These are phyloP conservation scores for Dromius quadrimaculatus DNA, from an alignment of 2,888 invertebrate species.

Conservation along the genomic window DNA sequence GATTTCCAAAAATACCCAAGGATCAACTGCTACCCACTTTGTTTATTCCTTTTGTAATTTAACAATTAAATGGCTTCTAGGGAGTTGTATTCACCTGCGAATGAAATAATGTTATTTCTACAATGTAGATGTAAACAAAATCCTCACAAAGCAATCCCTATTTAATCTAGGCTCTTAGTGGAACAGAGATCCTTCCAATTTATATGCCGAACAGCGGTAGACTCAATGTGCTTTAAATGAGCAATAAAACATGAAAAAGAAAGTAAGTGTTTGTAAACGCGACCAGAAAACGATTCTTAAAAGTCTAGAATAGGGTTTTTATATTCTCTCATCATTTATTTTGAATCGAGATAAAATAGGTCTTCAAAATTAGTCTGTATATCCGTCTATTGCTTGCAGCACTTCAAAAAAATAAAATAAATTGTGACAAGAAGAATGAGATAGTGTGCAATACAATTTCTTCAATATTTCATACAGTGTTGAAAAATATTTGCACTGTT, in stretches of 20 bases:
- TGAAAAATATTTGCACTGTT: neutral
- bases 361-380: too few species aligned
- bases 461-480: neutral
- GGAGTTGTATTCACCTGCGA: neutral
- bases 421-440: too few species aligned
- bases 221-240: constrained; percentile 4
- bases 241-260: neutral
- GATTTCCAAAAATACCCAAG: too few species aligned
- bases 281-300: neutral
- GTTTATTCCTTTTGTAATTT: too few species aligned
- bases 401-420: too few species aligned
- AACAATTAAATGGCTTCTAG: neutral
- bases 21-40: too few species aligned
- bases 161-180: neutral
- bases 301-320: neutral
- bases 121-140: neutral
- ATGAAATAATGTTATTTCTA: neutral
- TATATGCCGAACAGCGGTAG: neutral
- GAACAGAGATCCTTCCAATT: neutral
- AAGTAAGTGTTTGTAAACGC: constrained; percentile 2
- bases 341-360: neutral
- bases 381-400: too few species aligned
- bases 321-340: neutral
- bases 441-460: too few species aligned
- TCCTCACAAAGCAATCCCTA: neutral